These are phyloP conservation scores for Anas acuta DNA, from an alignment of 2,797 vertebrate species.

Conservation along the genomic window DNA sequence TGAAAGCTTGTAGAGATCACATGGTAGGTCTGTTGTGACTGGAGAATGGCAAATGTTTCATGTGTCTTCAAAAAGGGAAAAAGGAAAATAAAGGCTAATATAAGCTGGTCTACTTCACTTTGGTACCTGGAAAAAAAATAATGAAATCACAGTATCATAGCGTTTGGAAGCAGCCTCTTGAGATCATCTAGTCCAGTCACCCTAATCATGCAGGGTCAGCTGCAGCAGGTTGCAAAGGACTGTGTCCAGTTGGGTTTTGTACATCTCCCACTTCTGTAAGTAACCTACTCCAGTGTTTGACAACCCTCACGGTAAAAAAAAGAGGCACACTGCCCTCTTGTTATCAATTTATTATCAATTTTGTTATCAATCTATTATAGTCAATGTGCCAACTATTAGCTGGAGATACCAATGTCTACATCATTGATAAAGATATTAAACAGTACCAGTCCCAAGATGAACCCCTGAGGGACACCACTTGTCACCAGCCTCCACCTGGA, in stretches of 20 bases:
- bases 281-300: neutral
- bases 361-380: too few species aligned
- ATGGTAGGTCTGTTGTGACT: neutral
- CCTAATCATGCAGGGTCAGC: neutral
- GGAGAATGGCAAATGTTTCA: neutral
- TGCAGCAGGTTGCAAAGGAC: neutral
- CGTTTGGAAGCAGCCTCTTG: neutral
- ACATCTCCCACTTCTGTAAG: neutral
- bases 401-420: neutral
- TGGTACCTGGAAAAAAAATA: neutral
- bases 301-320: neutral
- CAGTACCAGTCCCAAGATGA: neutral
- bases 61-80: neutral
- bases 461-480: neutral
- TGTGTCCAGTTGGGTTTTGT: neutral
- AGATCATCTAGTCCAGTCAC: neutral
- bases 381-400: too few species aligned
- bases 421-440: neutral
- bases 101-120: neutral
- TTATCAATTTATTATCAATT: too few species aligned
- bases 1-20: neutral
- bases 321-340: too few species aligned
- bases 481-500: neutral
- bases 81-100: neutral
- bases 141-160: neutral